Evolutionary conservation across 2,888 invertebrate genomes (phyloP).

Genomic region (Agrotis puta): DNA sequence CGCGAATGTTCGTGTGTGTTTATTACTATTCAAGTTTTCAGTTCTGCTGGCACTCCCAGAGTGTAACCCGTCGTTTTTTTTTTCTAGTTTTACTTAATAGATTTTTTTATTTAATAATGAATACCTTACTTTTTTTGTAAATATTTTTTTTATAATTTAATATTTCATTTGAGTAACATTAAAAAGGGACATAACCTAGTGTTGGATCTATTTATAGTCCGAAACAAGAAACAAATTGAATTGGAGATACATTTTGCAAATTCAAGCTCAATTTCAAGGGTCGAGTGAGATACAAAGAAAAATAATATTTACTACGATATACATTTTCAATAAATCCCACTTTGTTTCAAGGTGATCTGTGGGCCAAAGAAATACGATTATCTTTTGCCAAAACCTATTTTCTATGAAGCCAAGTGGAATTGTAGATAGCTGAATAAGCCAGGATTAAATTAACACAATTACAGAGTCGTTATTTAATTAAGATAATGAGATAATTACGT

Average conservation of each 20-base stretch:
- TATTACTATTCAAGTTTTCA: too few species aligned
- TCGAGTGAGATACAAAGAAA: constrained; percentile 2
- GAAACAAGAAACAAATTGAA: constrained; percentile 23
- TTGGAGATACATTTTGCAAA: constrained; percentile 21
- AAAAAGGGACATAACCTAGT: neutral
- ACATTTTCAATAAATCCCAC: constrained; percentile 18
- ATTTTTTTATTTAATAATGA: neutral
- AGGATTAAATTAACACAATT: constrained; percentile 29
- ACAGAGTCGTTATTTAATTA: constrained; percentile 41
- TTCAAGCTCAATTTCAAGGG: constrained; percentile 33
- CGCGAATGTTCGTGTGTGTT: too few species aligned
- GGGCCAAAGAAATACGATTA: constrained; percentile 2
- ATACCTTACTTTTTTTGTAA: neutral
- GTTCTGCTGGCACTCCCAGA: too few species aligned
- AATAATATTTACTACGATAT: constrained; percentile 13
- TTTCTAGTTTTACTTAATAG: neutral
- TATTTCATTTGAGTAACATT: neutral
- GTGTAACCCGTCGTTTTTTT: too few species aligned
- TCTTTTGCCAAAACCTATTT: constrained; percentile 18
- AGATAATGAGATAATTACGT: constrained; percentile 49
- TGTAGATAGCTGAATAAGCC: constrained; percentile 22
- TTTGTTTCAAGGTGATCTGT: constrained; percentile 12
- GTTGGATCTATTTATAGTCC: constrained; percentile 20
- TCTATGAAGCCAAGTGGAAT: neutral
- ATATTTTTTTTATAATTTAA: neutral